phyloP scores from a whole-genome alignment of 2,888 invertebrate genomes.

The Cinara cedri region DNA sequence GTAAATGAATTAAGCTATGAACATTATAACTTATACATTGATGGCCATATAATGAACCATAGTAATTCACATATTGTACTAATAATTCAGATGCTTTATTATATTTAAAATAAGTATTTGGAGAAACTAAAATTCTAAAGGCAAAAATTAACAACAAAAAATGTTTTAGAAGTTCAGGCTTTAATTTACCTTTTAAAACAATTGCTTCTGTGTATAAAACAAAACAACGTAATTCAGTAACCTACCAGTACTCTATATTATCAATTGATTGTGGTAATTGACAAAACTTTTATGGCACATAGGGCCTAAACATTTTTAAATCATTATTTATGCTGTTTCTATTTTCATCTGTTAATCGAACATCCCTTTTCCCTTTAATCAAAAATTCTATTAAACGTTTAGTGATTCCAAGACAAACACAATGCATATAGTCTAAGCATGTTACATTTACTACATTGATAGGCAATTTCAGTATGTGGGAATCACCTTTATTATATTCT shows the following conservation, averaged over 20 bases:
- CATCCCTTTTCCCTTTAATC: slow-evolving; percentile 26
- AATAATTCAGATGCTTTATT: background rate
- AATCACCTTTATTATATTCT: slow-evolving; percentile 23
- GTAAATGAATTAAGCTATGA: slow-evolving; percentile 6
- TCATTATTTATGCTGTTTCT: background rate
- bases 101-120: slow-evolving; percentile 9
- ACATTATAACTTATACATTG: background rate
- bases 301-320: background rate
- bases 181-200: background rate
- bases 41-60: slow-evolving; percentile 5
- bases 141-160: slow-evolving; percentile 12
- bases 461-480: slow-evolving; percentile 47
- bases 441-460: slow-evolving; percentile 48
- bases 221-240: background rate
- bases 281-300: slow-evolving; percentile 8
- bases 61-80: slow-evolving; percentile 1
- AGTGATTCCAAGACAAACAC: slow-evolving; percentile 56
- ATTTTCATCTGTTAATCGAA: background rate
- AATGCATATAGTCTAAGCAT: slow-evolving; percentile 58
- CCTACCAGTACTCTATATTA: background rate
- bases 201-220: background rate
- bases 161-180: background rate
- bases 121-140: slow-evolving; percentile 15
- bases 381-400: slow-evolving; percentile 57
- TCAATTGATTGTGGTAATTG: background rate